These are phyloP conservation scores for Labeo rohita DNA, from an alignment of 2,113 vertebrate species.

Conservation along the genomic window DNA sequence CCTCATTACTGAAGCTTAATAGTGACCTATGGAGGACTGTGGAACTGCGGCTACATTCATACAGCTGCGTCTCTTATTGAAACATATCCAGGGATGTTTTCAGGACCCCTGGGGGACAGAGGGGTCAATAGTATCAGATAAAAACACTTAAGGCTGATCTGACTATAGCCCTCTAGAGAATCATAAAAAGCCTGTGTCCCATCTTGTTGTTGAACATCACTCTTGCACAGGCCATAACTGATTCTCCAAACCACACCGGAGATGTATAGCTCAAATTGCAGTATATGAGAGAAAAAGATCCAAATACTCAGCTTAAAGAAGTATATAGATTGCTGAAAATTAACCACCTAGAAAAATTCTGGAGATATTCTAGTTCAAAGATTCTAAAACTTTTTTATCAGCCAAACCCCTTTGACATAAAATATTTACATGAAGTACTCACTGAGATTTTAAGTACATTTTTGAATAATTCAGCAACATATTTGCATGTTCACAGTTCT, in stretches of 20 bases:
- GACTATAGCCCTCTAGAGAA: neutral
- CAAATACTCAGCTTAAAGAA: neutral
- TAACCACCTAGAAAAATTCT: neutral
- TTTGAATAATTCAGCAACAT: neutral
- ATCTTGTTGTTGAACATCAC: neutral
- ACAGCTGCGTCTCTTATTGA: neutral
- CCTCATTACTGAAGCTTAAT: conserved; percentile 52
- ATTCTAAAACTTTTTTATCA: neutral
- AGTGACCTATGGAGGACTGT: conserved; percentile 13
- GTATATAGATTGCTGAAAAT: neutral
- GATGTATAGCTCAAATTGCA: neutral
- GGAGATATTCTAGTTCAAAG: neutral
- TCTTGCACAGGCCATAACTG: neutral
- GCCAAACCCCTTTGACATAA: neutral
- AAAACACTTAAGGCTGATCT: neutral
- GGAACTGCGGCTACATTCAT: neutral
- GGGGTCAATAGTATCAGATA: neutral
- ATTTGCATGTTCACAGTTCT: neutral
- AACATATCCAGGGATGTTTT: neutral
- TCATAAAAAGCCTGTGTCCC: neutral
- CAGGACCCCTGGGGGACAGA: neutral
- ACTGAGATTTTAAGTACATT: neutral
- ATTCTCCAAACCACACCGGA: neutral
- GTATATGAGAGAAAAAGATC: neutral
- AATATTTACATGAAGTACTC: neutral